These are phyloP conservation scores for Phania funesta DNA, from an alignment of 2,888 invertebrate species.

Conservation along the genomic window DNA sequence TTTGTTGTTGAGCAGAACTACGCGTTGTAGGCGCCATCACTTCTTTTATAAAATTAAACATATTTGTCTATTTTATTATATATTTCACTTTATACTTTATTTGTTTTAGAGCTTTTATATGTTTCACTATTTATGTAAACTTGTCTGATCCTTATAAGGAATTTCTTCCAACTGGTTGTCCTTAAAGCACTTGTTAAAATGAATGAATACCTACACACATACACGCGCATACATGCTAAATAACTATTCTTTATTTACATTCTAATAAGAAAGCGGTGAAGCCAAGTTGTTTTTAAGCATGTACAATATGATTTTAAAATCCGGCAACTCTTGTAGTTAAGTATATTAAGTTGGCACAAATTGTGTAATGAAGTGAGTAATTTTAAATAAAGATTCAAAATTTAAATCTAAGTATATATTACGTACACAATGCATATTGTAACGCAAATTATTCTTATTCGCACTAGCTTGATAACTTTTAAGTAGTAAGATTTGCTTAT, in stretches of 20 bases:
- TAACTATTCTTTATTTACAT: conserved; percentile 24
- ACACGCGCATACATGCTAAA: background rate
- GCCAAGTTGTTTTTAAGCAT: conserved; percentile 8
- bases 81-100: background rate
- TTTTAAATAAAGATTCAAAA: no score
- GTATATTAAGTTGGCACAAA: background rate
- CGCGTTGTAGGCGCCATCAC: conserved; percentile 66
- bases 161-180: conserved; percentile 49
- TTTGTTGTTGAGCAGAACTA: conserved; percentile 30
- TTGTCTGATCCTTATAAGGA: conserved; percentile 53
- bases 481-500: no score
- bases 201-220: conserved; percentile 27
- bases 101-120: background rate
- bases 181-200: conserved; percentile 35
- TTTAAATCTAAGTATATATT: no score
- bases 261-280: conserved; percentile 40
- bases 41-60: conserved; percentile 68
- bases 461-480: no score
- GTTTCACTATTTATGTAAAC: conserved; percentile 18
- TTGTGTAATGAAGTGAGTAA: no score
- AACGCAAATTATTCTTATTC: no score
- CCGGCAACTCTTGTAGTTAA: conserved; percentile 2
- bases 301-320: background rate
- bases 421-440: no score
- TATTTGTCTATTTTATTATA: conserved; percentile 35